Evolutionary conservation across 2,113 vertebrate genomes (phyloP).

Genomic region (Piliocolobus tephrosceles): DNA sequence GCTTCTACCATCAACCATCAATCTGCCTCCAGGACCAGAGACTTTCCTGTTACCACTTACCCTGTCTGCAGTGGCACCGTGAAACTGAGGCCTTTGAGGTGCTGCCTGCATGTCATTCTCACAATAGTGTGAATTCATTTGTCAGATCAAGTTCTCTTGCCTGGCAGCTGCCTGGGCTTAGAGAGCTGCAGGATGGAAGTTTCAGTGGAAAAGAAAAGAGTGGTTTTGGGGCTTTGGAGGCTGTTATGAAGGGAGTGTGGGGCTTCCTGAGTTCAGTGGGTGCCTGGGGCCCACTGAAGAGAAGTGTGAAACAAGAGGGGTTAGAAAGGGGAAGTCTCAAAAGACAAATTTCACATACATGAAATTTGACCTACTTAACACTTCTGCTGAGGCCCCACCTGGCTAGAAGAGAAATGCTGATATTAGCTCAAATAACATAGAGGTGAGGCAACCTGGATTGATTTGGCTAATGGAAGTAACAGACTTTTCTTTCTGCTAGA

Average conservation of each 20-base stretch:
- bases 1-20: not conserved
- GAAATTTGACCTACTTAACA: slow-evolving; percentile 44
- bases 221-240: not conserved
- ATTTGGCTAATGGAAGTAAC: not conserved
- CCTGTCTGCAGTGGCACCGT: not conserved
- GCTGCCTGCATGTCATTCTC: not conserved
- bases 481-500: not conserved
- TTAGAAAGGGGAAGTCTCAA: slow-evolving; percentile 41
- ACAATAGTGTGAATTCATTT: not conserved
- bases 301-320: slow-evolving; percentile 39
- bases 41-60: not conserved
- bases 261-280: not conserved
- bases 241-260: not conserved
- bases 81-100: fast-evolving
- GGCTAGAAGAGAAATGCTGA: not conserved
- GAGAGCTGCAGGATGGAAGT: not conserved
- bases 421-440: not conserved
- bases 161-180: not conserved
- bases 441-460: not conserved
- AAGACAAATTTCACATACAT: not conserved
- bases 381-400: not conserved
- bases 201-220: not conserved
- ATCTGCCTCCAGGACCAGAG: no score
- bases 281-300: fast-evolving
- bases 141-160: not conserved